Evolutionary conservation across 1,140 invertebrate species (phyloP), one percentile per base, ranked within the genome.

Genomic region (Doryteuthis pealeii): DNA sequence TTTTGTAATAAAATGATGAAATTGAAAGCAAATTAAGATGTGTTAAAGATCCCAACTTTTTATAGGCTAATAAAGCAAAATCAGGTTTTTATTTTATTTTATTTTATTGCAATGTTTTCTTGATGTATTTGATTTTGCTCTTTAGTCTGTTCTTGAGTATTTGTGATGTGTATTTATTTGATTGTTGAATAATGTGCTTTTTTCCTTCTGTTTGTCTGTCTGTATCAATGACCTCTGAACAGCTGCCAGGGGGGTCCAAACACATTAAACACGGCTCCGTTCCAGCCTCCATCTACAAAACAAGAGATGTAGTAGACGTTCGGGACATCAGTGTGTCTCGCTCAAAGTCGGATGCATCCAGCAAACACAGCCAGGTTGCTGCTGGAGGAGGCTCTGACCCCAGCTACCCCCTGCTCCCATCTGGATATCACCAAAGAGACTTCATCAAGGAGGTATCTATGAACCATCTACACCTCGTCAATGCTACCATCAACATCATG

Each of bases 341-440:
- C n/a, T 80, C 79, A 26, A 78, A 80, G 62, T 80, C 79, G 4
- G 79, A 80, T 33, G 79, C 71, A 12, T 70, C 75, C 2, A 54
- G 75, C 30, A 73, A 66, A 43, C 35, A 43, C 30, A 30, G 70
- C 49, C 70, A 49, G 22, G 18, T 54, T n/a, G 15, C 33, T 32
- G 32, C 5, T 33, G 40, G 68, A 71, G 49, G 26, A 6, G n/a
- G 35, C 70, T 30, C 31, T 28, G 49, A 43, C 70, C 33, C 70
- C 49, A 31, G 30, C 70, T 32, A 30, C 10, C 35, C 28, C 43
- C 70, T 28, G 31, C 70, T 31, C 28, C 32, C 28, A 31, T 22
- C 26, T 33, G 28, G 28, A 33, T 68, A 32, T 68, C 28, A 22
- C 5, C 28, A 33, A 68, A 32, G 30, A 32, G 66, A 68, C 32